Evolutionary conservation across 37 sponge, comb jelly and placozoan genomes (phyloP), one percentile per base, ranked within the genome.

Genomic region (Lycopodina hypogea): DNA sequence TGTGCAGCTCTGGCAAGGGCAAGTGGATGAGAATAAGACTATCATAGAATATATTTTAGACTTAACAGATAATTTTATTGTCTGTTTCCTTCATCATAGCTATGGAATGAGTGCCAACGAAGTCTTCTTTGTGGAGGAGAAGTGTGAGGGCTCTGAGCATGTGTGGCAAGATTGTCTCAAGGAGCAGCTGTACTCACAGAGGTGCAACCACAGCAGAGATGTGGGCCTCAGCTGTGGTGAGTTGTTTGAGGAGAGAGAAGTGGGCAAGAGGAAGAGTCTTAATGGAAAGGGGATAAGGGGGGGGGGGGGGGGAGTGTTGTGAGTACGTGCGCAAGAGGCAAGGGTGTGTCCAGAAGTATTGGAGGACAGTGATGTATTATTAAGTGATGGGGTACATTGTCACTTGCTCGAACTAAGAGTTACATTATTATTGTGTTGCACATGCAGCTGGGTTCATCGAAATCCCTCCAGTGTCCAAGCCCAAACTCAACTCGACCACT

Each of bases 161-260:
- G 11, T n/a, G 41, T 45, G 57, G 56, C 35, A 64, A 68, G 80
- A 83, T 6, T 76, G 84, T 23, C 38, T 1, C 51, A 36, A 0
- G 8, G 77, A 55, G 24, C 1, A 1, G 0, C 84, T 39, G 22
- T 23, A 51, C 55, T n/a, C 26, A 45, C 1, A 23, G 9, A 35
- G 33, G 22, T 81, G 82, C 30, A 60, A 48, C 41, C 74, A 81
- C 61, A 1, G 39, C 50, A 59, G 11, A 19, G 65, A 72, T 40
- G 74, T 81, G n/a, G 72, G 72, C 35, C 61, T 81, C 29, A 15
- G 41, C 21, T 81, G 82, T 61, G 52, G 82, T 81, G 40, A 81
- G 82, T 72, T 42, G 42, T 36, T 38, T 1, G 75, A 68, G 76
- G 76, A 56, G 38, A 61, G 66, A 55, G 30, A 61, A 22, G 78